Percentiles rank a stretch among this genome's conserved stretches.
Evolutionary conservation across 2,113 vertebrate species (phyloP).

Genomic region (Pituophis catenifer): DNA sequence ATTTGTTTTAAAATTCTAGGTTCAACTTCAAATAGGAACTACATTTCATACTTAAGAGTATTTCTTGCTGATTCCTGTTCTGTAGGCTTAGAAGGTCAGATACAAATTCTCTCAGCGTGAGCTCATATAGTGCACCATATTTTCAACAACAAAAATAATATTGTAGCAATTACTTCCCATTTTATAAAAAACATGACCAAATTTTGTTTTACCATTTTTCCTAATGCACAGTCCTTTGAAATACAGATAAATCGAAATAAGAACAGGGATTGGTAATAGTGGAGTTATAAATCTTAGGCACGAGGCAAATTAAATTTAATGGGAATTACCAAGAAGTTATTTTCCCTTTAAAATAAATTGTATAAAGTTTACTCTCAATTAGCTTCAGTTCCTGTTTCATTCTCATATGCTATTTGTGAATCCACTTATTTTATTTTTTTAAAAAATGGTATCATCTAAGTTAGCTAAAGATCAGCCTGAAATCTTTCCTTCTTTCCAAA

Average conservation of each 20-base stretch:
- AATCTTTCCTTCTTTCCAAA: not conserved
- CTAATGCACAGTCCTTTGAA: not conserved
- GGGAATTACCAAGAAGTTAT: not conserved
- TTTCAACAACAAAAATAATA: not conserved
- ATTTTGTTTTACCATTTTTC: not conserved
- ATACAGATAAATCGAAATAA: not conserved
- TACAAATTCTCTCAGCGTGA: not conserved
- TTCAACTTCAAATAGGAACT: not conserved
- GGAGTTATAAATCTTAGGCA: not conserved
- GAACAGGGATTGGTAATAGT: not conserved
- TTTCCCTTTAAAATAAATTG: not conserved
- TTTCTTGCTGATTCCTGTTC: not conserved
- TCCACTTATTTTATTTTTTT: not conserved
- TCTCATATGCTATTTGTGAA: not conserved
- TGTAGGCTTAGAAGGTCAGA: not conserved
- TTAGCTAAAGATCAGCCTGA: not conserved
- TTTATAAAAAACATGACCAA: not conserved
- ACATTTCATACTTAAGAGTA: not conserved
- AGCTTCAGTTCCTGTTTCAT: not conserved
- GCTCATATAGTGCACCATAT: not conserved
- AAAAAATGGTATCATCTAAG: slow-evolving; percentile 17
- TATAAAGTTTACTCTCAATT: not conserved
- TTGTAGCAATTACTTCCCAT: not conserved
- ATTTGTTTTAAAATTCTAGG: not conserved
- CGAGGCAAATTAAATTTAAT: not conserved